Conservation (phyloP, 2,113 vertebrate species). For the Apteryx owenii region DNA sequence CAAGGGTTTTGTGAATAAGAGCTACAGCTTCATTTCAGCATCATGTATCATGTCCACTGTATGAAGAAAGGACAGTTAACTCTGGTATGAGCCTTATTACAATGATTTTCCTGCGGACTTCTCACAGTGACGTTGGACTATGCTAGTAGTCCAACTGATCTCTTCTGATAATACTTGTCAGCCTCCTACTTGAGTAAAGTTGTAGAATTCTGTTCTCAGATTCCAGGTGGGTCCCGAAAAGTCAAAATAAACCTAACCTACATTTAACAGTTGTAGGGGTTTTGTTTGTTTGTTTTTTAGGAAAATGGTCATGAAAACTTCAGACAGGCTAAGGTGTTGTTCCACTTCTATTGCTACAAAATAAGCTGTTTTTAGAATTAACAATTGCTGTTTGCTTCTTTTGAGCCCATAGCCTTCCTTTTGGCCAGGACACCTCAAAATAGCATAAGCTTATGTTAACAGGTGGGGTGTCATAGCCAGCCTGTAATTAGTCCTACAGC, state of each 20-base stretch:
- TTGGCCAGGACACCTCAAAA: background rate
- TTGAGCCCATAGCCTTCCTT: background rate
- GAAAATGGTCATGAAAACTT: background rate
- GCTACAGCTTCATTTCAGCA: background rate
- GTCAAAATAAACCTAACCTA: background rate
- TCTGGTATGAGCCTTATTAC: background rate
- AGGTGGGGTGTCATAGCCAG: background rate
- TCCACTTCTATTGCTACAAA: background rate
- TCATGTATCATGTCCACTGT: background rate
- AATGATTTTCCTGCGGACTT: background rate
- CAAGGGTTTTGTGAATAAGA: background rate
- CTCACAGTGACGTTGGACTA: background rate
- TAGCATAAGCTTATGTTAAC: background rate
- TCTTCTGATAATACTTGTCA: background rate
- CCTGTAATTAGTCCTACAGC: background rate
- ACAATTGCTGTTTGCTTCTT: background rate
- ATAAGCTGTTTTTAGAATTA: background rate
- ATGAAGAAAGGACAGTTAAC: background rate
- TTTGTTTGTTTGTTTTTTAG: background rate
- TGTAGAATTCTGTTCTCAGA: background rate
- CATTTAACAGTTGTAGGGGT: background rate
- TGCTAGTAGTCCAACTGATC: background rate
- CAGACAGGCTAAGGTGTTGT: background rate
- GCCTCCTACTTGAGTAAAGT: background rate
- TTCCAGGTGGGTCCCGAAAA: background rate